Conservation (phyloP, 1,140 invertebrate species). For the Eupeodes corollae region DNA sequence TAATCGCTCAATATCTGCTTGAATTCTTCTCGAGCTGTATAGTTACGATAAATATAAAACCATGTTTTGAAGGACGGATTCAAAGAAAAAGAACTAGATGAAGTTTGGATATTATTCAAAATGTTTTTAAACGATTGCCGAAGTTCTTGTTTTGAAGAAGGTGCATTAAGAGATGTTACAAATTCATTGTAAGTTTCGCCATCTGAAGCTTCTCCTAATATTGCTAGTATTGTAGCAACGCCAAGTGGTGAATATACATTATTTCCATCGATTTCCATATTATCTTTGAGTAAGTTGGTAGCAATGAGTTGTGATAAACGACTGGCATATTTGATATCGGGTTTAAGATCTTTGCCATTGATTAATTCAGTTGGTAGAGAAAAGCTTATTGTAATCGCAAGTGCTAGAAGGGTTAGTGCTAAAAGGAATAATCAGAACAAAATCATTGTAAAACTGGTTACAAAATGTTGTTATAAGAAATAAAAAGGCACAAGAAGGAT, state of each 20-base stretch:
- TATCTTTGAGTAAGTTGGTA: conserved; percentile 27
- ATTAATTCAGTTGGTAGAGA: no score
- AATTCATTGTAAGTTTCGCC: conserved; percentile 47
- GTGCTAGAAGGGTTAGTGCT: no score
- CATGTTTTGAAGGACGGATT: conserved; percentile 50
- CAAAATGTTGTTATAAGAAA: no score
- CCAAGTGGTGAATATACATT: conserved; percentile 52
- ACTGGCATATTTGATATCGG: conserved; percentile 15
- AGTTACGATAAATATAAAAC: conserved; percentile 53
- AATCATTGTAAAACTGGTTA: no score
- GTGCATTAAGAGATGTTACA: conserved; percentile 42
- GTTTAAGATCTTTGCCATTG: no score
- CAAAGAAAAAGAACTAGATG: conserved; percentile 39
- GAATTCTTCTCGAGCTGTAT: conserved; percentile 46
- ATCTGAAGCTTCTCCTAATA: conserved; percentile 46
- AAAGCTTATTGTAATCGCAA: no score
- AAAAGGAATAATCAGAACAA: no score
- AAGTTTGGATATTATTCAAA: conserved; percentile 42
- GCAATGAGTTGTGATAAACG: conserved; percentile 28
- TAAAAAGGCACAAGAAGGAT: no score
- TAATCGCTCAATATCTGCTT: conserved; percentile 44
- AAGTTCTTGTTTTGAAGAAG: conserved; percentile 35
- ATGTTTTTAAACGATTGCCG: conserved; percentile 37
- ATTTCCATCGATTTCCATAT: conserved; percentile 44
- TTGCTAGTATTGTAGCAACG: conserved; percentile 46